These are phyloP conservation scores for Scortum barcoo DNA, from an alignment of 2,113 vertebrate species.

Conservation along the genomic window DNA sequence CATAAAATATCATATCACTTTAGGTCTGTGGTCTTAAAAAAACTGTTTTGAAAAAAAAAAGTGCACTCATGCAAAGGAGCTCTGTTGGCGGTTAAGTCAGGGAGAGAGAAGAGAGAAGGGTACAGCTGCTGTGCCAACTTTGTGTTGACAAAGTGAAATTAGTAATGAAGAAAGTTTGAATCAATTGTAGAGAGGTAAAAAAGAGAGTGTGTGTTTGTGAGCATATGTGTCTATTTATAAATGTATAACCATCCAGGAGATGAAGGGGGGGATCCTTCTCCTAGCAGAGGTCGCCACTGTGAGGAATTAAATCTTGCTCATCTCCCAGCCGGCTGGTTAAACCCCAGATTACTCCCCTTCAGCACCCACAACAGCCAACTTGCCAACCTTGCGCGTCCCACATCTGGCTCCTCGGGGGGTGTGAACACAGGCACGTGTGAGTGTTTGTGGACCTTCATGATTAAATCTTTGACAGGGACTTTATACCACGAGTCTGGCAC, in stretches of 20 bases:
- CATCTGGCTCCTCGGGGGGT: slow-evolving; percentile 3
- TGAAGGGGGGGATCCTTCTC: background rate
- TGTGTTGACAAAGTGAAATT: background rate
- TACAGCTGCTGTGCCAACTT: too few relatives aligned
- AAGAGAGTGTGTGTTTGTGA: background rate
- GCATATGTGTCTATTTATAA: background rate
- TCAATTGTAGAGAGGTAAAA: background rate
- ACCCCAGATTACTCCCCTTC: slow-evolving; percentile 45
- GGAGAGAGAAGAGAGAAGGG: background rate
- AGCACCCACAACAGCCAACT: slow-evolving; percentile 29
- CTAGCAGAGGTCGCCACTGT: slow-evolving; percentile 12
- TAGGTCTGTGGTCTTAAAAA: too few relatives aligned
- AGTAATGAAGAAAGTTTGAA: background rate
- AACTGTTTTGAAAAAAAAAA: too few relatives aligned
- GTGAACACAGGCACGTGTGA: background rate
- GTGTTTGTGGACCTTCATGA: background rate
- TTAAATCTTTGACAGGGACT: background rate
- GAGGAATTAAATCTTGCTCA: slow-evolving; percentile 38
- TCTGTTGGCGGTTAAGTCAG: background rate
- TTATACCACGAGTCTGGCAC: background rate
- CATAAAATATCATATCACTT: too few relatives aligned
- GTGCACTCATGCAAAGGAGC: background rate
- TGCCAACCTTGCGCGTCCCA: slow-evolving; percentile 5
- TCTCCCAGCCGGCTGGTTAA: slow-evolving; percentile 39
- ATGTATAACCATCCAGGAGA: background rate